Conservation (phyloP, 1,140 invertebrate genomes). For the Penaeus chinensis region DNA sequence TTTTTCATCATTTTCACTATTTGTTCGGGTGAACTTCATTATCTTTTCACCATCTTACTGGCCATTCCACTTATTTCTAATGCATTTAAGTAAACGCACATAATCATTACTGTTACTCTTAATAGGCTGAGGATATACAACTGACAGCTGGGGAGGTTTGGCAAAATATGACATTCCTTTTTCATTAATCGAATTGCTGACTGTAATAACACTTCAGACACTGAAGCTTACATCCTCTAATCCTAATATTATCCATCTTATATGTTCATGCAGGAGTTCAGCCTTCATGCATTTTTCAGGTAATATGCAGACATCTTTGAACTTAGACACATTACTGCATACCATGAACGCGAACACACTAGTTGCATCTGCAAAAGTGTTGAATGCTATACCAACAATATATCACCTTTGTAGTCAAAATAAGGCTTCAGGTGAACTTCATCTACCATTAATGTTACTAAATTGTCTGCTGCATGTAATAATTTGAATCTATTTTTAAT, state of each 20-base stretch:
- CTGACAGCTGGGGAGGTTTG: slow-evolving; percentile 21
- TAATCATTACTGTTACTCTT: background rate
- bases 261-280: background rate
- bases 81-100: slow-evolving; percentile 9
- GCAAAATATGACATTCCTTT: slow-evolving; percentile 28
- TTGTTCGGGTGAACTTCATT: slow-evolving; percentile 11
- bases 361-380: slow-evolving; percentile 47
- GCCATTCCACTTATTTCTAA: slow-evolving; percentile 26
- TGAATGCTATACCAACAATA: slow-evolving; percentile 55
- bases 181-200: background rate
- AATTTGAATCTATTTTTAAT: slow-evolving; percentile 31
- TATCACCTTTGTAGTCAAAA: slow-evolving; percentile 61
- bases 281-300: slow-evolving; percentile 41
- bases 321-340: slow-evolving; percentile 10
- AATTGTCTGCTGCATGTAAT: background rate
- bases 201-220: no score
- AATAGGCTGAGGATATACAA: background rate
- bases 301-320: slow-evolving; percentile 53
- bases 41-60: slow-evolving; percentile 11
- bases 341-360: slow-evolving; percentile 63
- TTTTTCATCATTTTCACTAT: slow-evolving; percentile 32
- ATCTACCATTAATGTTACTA: slow-evolving; percentile 57
- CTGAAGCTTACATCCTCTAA: no score
- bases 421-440: slow-evolving; percentile 62
- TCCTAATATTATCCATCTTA: background rate